Conservation (phyloP, 2,888 invertebrate species). For the Shargacucullia verbasci region DNA sequence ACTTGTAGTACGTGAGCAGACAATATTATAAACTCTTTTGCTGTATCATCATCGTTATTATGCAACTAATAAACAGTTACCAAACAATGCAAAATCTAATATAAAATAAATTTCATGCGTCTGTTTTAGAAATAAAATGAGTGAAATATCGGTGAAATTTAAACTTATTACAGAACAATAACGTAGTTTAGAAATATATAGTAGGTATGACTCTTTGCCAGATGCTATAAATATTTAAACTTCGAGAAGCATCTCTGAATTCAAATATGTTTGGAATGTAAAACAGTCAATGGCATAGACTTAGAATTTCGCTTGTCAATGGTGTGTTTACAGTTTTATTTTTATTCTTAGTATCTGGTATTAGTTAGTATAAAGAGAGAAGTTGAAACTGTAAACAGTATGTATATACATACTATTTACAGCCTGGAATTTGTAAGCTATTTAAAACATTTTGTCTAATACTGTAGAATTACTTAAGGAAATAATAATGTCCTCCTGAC, state of each 20-base stretch:
- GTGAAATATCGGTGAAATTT: constrained; percentile 9
- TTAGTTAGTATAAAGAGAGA: no score
- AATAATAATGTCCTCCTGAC: no score
- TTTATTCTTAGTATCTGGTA: not conserved
- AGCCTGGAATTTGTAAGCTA: no score
- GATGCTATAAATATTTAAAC: not conserved
- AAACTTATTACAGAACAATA: not conserved
- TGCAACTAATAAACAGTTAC: no score
- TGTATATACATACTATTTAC: no score
- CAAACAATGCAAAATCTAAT: constrained; percentile 9
- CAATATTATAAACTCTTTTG: not conserved
- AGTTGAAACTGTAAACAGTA: no score
- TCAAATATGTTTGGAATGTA: not conserved
- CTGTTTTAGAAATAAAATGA: constrained; percentile 6
- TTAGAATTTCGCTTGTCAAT: no score
- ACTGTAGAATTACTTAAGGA: no score
- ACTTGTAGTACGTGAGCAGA: not conserved
- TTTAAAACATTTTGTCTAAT: no score
- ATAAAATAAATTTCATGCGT: not conserved
- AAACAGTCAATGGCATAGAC: not conserved
- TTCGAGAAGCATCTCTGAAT: constrained; percentile 2
- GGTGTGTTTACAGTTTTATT: constrained; percentile 5
- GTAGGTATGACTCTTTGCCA: not conserved
- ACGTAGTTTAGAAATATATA: not conserved
- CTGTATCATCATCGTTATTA: constrained; percentile 16